Base-by-base conservation (phyloP, 2,888 invertebrate genomes). In the Antheraea yamamai region DNA sequence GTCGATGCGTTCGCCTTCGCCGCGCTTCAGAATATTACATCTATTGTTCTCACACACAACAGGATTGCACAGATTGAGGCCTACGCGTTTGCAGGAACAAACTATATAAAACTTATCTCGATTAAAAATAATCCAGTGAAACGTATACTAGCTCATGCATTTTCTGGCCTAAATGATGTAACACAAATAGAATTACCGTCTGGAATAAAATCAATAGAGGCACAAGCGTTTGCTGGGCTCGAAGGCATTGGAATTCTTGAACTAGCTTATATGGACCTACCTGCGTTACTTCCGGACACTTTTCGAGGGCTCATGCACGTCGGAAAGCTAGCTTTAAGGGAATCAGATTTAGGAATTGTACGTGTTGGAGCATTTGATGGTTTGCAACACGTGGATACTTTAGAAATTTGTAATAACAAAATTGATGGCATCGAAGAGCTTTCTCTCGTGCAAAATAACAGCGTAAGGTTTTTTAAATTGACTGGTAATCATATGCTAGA, bases 51-150 rank as follows among this genome's bases (percentile, higher is more conserved):
- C 79, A 96, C 96, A 23, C 96, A 97, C 89, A 97, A 97, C 88
- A 96, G 96, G 84, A 97, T 97, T 74, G 95, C 95, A 66, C 96
- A 96, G 81, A 96, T 97, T 76, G 96, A 96, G 84, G 96, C 97
- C 10, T 97, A 97, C 87, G 97, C 98, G 35, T 98, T 99, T 86
- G 98, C 97, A 3, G 98, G 98, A 72, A 97, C 98, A 14, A 97
- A 97, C 77, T 97, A 97, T 88, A 96, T 99, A 77, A 97, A 97
- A 84, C 93, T 97, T 80, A 96, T 99, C 79, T 96, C 98, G 73
- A 93, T 99, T 77, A 96, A 96, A 81, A 97, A 98, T 88, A 99
- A 99, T 92, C 97, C 98, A 0, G 95, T 98, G 78, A 96, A 98
- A 81, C 96, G 96, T 81, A 96, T 99, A 79, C 96, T 97, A 78